These are phyloP conservation scores for Mythimna albipuncta DNA, from an alignment of 2,888 invertebrate species.

Conservation along the genomic window DNA sequence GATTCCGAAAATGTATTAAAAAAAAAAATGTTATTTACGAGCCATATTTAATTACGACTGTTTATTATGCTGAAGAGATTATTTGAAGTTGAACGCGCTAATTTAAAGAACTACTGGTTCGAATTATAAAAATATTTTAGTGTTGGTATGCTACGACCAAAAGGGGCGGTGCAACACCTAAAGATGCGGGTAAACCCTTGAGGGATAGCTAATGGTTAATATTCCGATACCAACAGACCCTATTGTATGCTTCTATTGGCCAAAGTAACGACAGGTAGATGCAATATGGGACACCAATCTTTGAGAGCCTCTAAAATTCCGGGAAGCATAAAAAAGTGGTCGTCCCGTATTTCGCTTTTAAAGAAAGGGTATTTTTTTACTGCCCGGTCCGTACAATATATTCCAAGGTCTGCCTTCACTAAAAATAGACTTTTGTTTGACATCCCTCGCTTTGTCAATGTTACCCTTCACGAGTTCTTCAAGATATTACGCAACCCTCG, in stretches of 20 bases:
- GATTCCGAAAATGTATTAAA: too few relatives aligned
- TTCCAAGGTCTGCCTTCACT: constrained; percentile 11
- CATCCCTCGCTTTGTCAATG: not conserved
- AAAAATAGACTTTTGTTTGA: constrained; percentile 19
- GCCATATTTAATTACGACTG: too few relatives aligned
- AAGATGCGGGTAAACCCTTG: too few relatives aligned
- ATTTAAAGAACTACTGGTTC: too few relatives aligned
- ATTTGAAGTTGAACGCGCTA: too few relatives aligned
- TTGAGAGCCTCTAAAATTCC: not conserved
- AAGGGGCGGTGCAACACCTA: too few relatives aligned
- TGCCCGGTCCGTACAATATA: constrained; percentile 8
- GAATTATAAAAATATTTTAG: too few relatives aligned
- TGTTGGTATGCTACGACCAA: too few relatives aligned
- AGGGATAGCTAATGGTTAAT: not conserved
- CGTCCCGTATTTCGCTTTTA: not conserved
- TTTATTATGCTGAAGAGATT: too few relatives aligned
- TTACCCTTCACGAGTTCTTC: not conserved
- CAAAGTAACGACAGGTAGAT: constrained; percentile 22
- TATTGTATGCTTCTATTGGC: not conserved
- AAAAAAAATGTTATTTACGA: too few relatives aligned
- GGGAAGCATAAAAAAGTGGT: constrained; percentile 37
- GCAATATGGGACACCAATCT: constrained; percentile 12
- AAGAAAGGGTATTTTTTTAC: constrained; percentile 5
- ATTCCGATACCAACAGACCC: not conserved
- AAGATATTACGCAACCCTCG: not conserved